Evolutionary conservation across 1,140 invertebrate species (phyloP), one percentile per base, ranked within the genome.

Genomic region (Sesamia nonagrioides): DNA sequence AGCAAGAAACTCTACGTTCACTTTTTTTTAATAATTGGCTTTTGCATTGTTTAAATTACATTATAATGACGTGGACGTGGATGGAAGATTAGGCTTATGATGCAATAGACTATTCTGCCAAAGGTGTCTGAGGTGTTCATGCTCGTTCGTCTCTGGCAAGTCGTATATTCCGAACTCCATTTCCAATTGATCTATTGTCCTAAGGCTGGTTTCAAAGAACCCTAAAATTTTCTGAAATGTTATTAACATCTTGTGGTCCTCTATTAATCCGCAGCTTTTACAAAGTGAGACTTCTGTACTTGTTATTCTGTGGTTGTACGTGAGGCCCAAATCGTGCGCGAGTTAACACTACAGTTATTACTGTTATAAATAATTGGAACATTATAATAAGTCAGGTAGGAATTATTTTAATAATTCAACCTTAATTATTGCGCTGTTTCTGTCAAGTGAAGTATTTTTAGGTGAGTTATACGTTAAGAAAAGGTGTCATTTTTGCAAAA

Each of bases 351-450:
- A 61, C 60, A 61, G 60, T 61, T 40, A 61, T 61, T 17, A 40
- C 60, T 61, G 37, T 61, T 37, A 61, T 42, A 45, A 66, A 50
- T 50, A 50, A 66, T 21, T 27, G 61, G 8, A 40, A 37, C 60
- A 37, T 21, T 56, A 56, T 68, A 18, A 42, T 71, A 48, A 58
- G 71, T 60, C 71, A 58, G 37, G 54, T 74, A 18, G 37, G 66
- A 52, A 58, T 74, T 74, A 74, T 45, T 74, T 74, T 56, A 48
- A 17, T 71, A 45, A 45, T 45, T 42, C 60, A 58, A 74, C 37
- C 13, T 60, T 58, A 54, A 71, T 58, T 60, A 58, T 74, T 74
- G 15, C 37, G 40, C 4, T 58, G 71, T 74, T 11, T 27, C 18
- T 58, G 52, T 58, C 54, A 56, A 58, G 13, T 17, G 11, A 18